Conservation (phyloP, 1,140 invertebrate genomes). For the Steinernema feltiae region DNA sequence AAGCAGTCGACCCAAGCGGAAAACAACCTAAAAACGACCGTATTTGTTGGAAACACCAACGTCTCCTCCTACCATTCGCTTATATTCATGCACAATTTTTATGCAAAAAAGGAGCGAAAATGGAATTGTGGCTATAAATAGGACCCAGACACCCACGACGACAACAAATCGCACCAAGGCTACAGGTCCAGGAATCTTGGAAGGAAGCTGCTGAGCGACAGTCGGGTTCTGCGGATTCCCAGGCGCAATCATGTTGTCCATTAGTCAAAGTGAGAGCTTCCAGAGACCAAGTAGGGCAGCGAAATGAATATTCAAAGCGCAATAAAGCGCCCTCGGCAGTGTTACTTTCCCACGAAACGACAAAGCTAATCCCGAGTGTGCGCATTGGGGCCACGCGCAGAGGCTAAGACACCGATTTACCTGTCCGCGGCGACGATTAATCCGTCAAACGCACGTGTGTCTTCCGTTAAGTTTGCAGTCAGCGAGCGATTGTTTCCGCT, state of each 20-base stretch:
- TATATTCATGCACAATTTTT: slow-evolving; percentile 54
- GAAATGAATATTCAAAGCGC: background rate
- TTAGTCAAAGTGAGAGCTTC: background rate
- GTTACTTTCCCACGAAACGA: background rate
- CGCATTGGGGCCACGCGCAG: background rate
- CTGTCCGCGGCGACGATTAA: background rate
- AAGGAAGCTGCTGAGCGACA: background rate
- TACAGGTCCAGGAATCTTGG: slow-evolving; percentile 13
- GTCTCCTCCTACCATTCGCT: slow-evolving; percentile 43
- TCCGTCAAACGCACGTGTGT: too few species aligned
- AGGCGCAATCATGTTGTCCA: background rate
- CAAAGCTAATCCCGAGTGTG: background rate
- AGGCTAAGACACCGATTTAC: background rate
- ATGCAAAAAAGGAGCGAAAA: slow-evolving; percentile 47
- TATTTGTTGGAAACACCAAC: background rate
- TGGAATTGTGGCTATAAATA: slow-evolving; percentile 45
- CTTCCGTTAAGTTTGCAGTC: too few species aligned
- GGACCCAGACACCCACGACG: slow-evolving; percentile 34
- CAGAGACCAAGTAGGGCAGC: background rate
- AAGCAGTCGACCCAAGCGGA: slow-evolving; percentile 43
- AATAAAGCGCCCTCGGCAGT: background rate
- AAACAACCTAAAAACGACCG: slow-evolving; percentile 41
- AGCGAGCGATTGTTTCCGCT: too few species aligned
- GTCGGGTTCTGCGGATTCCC: background rate
- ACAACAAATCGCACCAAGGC: background rate